A percentile compares a stretch with the other conserved stretches of the same genome.
These are phyloP conservation scores for Eupithecia dodoneata DNA, from an alignment of 2,888 invertebrate genomes.

Conservation along the genomic window DNA sequence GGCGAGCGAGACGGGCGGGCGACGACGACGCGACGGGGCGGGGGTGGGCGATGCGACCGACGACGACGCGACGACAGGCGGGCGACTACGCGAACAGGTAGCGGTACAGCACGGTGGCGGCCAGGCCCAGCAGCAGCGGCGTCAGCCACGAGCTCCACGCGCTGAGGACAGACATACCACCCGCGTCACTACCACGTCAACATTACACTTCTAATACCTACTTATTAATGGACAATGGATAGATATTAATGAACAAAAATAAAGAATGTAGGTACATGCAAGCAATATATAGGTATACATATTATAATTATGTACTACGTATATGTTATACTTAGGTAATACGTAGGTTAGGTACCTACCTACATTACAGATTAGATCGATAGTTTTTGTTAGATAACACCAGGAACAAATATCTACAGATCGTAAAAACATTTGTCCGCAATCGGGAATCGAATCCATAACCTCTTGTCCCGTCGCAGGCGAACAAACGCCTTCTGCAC, in stretches of 20 bases:
- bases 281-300: too few relatives aligned
- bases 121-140: constrained; percentile 87
- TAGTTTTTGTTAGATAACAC: background rate
- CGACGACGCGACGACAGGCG: constrained; percentile 15
- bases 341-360: too few relatives aligned
- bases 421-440: background rate
- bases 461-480: too few relatives aligned
- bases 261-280: too few relatives aligned
- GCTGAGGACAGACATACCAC: constrained; percentile 52
- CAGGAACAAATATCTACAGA: background rate
- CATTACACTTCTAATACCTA: background rate
- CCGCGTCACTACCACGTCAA: background rate
- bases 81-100: constrained; percentile 84
- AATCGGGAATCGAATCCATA: background rate
- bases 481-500: too few relatives aligned
- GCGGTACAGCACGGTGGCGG: constrained; percentile 88
- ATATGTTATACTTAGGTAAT: too few relatives aligned
- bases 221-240: too few relatives aligned
- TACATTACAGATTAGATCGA: too few relatives aligned
- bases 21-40: constrained; percentile 56
- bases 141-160: constrained; percentile 86
- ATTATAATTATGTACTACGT: too few relatives aligned
- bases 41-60: background rate
- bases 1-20: background rate
- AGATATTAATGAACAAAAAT: too few relatives aligned